phyloP scores from a whole-genome alignment of 2,797 vertebrate species.

The Anableps anableps region DNA sequence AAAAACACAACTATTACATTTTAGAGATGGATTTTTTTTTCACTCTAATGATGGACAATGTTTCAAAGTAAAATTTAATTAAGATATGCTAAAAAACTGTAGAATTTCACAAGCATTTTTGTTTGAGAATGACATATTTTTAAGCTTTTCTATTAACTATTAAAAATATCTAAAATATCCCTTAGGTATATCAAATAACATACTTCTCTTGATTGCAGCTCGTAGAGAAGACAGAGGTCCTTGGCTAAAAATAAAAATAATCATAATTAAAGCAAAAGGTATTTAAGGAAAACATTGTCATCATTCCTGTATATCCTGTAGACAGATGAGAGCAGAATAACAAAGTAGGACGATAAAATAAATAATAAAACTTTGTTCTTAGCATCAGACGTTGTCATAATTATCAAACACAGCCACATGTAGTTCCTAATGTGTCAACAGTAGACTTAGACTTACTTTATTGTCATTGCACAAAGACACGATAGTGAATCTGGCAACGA shows the following conservation, averaged over 20 bases:
- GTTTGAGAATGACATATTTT: neutral
- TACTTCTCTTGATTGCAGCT: conserved; percentile 92
- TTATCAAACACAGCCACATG: neutral
- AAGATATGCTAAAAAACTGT: neutral
- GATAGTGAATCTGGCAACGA: too few species aligned
- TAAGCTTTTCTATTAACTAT: neutral
- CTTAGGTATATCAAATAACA: conserved; percentile 39
- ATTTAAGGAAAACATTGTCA: neutral
- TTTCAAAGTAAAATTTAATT: neutral
- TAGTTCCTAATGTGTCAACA: neutral
- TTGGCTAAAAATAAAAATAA: conserved; percentile 80
- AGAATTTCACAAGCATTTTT: neutral
- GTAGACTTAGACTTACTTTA: too few species aligned
- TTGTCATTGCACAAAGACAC: too few species aligned
- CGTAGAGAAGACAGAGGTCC: conserved; percentile 90
- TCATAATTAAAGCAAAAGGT: conserved; percentile 5
- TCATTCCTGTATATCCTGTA: too few species aligned
- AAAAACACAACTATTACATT: neutral
- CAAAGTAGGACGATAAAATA: neutral
- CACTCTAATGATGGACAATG: neutral
- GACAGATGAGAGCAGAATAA: neutral
- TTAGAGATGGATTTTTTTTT: neutral
- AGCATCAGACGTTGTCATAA: neutral
- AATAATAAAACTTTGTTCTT: neutral
- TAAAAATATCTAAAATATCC: neutral